Conservation (phyloP, 2,113 vertebrate species). For the Esox niger region DNA sequence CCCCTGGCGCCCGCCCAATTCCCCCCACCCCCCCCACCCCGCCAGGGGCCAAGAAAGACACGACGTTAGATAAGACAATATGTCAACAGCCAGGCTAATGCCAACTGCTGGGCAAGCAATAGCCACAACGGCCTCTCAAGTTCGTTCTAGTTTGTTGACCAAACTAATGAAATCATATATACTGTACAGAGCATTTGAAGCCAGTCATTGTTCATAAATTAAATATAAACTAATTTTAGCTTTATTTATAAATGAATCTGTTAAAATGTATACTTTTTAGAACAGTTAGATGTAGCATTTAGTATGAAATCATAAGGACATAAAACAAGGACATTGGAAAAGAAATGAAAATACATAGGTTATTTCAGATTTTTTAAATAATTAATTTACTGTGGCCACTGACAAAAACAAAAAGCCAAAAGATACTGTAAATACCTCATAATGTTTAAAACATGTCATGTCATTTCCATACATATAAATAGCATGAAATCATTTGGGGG, state of each 20-base stretch:
- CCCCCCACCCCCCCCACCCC: constrained; percentile 23
- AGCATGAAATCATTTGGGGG: background rate
- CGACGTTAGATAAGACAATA: constrained; percentile 43
- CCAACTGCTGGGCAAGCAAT: constrained; percentile 12
- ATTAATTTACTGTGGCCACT: too few relatives aligned
- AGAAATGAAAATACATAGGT: background rate
- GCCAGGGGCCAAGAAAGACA: constrained; percentile 43
- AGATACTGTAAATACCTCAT: background rate
- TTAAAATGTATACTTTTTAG: background rate
- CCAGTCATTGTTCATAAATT: background rate
- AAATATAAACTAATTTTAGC: background rate
- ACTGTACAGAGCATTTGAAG: constrained; percentile 23
- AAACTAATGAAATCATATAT: constrained; percentile 34
- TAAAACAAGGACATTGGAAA: background rate
- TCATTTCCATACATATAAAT: background rate
- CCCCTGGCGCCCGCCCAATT: constrained; percentile 52
- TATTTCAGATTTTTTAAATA: constrained; percentile 40
- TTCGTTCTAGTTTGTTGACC: constrained; percentile 16
- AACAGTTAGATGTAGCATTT: background rate
- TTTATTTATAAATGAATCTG: background rate
- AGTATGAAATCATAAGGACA: too few relatives aligned
- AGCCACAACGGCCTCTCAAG: constrained; percentile 15
- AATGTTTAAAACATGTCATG: background rate
- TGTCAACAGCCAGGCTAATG: constrained; percentile 40
- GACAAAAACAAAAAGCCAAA: constrained; percentile 19